These are phyloP conservation scores for Scaptomyza polygonia DNA, from an alignment of 2,888 invertebrate species.

Conservation along the genomic window DNA sequence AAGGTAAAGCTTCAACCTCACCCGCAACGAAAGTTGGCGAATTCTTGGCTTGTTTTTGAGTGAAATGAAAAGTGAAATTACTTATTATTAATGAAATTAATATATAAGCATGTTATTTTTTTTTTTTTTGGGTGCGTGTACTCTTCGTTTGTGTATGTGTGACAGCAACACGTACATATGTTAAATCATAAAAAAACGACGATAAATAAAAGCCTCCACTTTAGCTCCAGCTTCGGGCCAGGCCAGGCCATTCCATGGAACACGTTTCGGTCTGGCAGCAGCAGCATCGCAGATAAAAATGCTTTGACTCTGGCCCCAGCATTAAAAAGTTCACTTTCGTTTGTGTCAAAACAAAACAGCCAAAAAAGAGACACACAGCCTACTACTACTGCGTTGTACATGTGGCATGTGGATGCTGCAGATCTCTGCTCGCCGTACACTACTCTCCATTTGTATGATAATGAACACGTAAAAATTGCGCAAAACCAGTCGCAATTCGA, in stretches of 20 bases:
- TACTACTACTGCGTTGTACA: constrained; percentile 27
- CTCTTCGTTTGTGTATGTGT: constrained; percentile 21
- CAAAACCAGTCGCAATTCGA: constrained; percentile 67
- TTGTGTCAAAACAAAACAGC: constrained; percentile 61
- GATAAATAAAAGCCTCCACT: constrained; percentile 60
- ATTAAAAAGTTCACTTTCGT: constrained; percentile 79
- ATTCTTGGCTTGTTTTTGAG: constrained; percentile 66
- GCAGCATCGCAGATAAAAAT: constrained; percentile 58
- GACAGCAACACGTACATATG: constrained; percentile 75
- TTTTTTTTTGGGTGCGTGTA: constrained; percentile 49
- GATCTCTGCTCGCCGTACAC: constrained; percentile 46
- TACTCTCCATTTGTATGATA: constrained; percentile 69
- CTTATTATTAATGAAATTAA: constrained; percentile 79
- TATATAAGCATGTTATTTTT: constrained; percentile 65
- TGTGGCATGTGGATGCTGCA: constrained; percentile 37
- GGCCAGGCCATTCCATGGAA: constrained; percentile 60
- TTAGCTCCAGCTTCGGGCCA: constrained; percentile 27
- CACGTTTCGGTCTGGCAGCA: constrained; percentile 64
- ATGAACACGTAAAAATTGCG: constrained; percentile 72
- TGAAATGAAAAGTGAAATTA: constrained; percentile 78
- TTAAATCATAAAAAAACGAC: constrained; percentile 75
- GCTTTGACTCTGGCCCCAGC: constrained; percentile 64
- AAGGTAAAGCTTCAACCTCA: constrained; percentile 34
- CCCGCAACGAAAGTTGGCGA: constrained; percentile 76
- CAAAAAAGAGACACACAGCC: not conserved